phyloP scores from a whole-genome alignment of 2,113 vertebrate species.

The Bubo bubo region DNA sequence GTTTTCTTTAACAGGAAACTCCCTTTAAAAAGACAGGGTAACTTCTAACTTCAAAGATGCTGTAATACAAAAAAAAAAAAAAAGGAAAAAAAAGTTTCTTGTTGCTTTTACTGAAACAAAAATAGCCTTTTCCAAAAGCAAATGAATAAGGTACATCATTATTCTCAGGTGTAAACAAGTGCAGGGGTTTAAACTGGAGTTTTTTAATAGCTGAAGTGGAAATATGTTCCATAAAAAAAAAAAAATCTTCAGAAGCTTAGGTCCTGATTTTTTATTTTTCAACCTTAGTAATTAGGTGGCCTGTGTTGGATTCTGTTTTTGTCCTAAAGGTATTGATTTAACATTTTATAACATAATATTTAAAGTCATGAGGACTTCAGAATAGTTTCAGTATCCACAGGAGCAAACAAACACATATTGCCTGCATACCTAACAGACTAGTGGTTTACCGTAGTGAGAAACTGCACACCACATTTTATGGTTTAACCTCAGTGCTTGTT shows the following conservation, averaged over 20 bases:
- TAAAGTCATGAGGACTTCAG: conserved; percentile 41
- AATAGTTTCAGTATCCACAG: neutral
- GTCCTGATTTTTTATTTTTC: conserved; percentile 27
- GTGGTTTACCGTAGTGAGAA: conserved; percentile 13
- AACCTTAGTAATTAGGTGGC: neutral
- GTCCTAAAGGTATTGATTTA: conserved; percentile 49
- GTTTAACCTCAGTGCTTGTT: neutral
- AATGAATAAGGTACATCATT: conserved; percentile 50
- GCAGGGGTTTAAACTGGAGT: conserved; percentile 28
- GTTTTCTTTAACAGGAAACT: conserved; percentile 68
- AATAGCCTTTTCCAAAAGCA: conserved; percentile 56
- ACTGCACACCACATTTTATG: neutral
- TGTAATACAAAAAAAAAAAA: neutral
- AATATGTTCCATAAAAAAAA: conserved; percentile 1
- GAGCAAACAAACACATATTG: conserved; percentile 44
- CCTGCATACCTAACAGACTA: conserved; percentile 26
- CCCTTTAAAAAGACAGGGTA: conserved; percentile 72
- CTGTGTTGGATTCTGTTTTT: conserved; percentile 46
- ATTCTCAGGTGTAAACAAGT: conserved; percentile 67
- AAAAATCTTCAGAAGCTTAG: neutral
- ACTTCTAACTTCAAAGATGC: conserved; percentile 63
- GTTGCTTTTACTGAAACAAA: conserved; percentile 56
- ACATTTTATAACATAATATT: conserved; percentile 58
- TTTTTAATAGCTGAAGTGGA: conserved; percentile 61
- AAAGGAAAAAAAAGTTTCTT: neutral